Percentiles rank a stretch among this genome's conserved stretches.
These are phyloP conservation scores for Silvanus unidentatus DNA, from an alignment of 2,888 invertebrate species.

Conservation along the genomic window DNA sequence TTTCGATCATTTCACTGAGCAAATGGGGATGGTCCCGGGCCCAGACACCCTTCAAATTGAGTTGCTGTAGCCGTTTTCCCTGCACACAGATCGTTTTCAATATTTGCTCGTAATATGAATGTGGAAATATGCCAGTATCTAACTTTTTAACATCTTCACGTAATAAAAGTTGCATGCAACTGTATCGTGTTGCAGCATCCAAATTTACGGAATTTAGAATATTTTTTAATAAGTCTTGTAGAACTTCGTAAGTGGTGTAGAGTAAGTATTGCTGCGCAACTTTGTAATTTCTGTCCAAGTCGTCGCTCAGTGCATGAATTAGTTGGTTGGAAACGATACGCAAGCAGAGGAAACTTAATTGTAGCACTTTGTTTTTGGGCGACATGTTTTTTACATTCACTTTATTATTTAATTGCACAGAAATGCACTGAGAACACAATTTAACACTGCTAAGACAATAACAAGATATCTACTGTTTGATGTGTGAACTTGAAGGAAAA, in stretches of 20 bases:
- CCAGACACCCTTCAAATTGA: conserved; percentile 70
- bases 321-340: conserved; percentile 57
- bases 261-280: conserved; percentile 43
- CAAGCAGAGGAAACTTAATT: conserved; percentile 55
- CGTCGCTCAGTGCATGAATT: conserved; percentile 58
- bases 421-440: too few relatives aligned
- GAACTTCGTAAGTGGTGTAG: conserved; percentile 59
- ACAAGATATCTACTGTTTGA: too few relatives aligned
- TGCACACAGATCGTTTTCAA: conserved; percentile 59
- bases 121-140: conserved; percentile 64
- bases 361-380: conserved; percentile 57
- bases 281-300: conserved; percentile 49
- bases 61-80: conserved; percentile 56
- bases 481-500: too few relatives aligned
- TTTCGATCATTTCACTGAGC: conserved; percentile 56
- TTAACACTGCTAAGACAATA: too few relatives aligned
- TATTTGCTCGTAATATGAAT: conserved; percentile 64
- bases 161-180: conserved; percentile 58
- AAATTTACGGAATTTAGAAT: conserved; percentile 61
- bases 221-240: conserved; percentile 61
- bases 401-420: too few relatives aligned
- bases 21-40: conserved; percentile 61
- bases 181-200: conserved; percentile 62
- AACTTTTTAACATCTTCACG: conserved; percentile 61
- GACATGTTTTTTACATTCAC: conserved; percentile 49